A percentile compares a stretch with the other conserved stretches of the same genome.
Conservation (phyloP, 2,888 invertebrate species). For the Beris chalybata region DNA sequence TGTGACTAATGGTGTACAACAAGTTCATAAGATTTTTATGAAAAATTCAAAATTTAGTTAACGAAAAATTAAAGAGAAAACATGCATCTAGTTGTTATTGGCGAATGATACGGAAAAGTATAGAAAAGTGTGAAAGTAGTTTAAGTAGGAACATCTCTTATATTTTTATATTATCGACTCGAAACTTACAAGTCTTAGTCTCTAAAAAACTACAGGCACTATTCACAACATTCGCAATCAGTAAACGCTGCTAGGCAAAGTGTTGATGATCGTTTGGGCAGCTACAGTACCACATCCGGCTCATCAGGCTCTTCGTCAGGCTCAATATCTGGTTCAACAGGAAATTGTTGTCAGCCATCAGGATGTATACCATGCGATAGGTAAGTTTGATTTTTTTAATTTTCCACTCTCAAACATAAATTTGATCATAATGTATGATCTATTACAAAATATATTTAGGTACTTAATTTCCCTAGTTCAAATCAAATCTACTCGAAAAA, state of each 20-base stretch:
- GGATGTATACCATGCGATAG: conserved; percentile 33
- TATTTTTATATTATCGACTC: neutral
- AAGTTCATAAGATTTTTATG: too few relatives aligned
- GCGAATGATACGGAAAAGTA: neutral
- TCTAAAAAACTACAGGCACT: conserved; percentile 46
- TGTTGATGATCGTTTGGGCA: conserved; percentile 42
- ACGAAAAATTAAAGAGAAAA: neutral
- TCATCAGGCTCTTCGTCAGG: conserved; percentile 42
- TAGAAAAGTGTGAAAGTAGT: neutral
- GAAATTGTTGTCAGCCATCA: conserved; percentile 31
- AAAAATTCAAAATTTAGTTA: neutral
- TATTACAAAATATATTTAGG: too few relatives aligned
- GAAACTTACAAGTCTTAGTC: neutral
- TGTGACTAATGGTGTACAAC: neutral
- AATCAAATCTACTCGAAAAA: too few relatives aligned
- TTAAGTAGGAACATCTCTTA: neutral
- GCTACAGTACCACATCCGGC: conserved; percentile 40
- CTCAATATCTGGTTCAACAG: conserved; percentile 40
- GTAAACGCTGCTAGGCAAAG: conserved; percentile 50
- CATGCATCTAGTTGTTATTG: neutral
- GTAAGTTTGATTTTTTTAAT: conserved; percentile 6
- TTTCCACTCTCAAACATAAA: too few relatives aligned
- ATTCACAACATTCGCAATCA: conserved; percentile 49
- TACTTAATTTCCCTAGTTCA: too few relatives aligned
- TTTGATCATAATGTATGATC: too few relatives aligned